phyloP scores from a whole-genome alignment of 2,797 vertebrate genomes.

The Amblyraja radiata region DNA sequence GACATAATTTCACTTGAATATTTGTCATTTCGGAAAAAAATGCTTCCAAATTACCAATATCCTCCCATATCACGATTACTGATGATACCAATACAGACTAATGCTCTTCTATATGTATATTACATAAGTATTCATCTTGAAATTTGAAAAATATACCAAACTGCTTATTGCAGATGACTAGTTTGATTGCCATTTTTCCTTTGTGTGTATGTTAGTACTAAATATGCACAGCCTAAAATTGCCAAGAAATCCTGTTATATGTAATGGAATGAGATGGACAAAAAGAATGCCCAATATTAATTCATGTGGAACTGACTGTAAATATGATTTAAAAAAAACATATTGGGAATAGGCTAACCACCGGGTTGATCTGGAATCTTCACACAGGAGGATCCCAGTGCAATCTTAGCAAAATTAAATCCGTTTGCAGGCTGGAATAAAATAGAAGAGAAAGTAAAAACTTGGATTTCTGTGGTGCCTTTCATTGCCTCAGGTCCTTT shows the following conservation, averaged over 20 bases:
- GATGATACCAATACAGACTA: background rate
- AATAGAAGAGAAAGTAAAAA: too few relatives aligned
- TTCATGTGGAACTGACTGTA: background rate
- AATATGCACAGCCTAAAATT: background rate
- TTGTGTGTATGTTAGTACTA: background rate
- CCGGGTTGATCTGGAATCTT: background rate
- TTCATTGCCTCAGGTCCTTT: too few relatives aligned
- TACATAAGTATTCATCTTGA: background rate
- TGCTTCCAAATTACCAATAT: background rate
- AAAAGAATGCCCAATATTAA: background rate
- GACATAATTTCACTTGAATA: background rate
- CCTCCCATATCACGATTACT: background rate
- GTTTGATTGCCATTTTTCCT: background rate
- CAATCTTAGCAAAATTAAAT: conserved; percentile 3
- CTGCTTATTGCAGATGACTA: background rate
- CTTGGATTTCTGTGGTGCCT: too few relatives aligned
- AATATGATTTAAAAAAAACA: background rate
- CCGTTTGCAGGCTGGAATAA: background rate
- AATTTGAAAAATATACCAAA: background rate
- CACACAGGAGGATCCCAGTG: background rate
- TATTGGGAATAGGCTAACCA: background rate
- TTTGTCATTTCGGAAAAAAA: background rate
- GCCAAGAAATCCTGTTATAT: background rate
- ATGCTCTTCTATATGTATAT: background rate
- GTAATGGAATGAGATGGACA: background rate